Base-by-base conservation (phyloP, 2,888 invertebrate genomes). In the Anaspis maculata region DNA sequence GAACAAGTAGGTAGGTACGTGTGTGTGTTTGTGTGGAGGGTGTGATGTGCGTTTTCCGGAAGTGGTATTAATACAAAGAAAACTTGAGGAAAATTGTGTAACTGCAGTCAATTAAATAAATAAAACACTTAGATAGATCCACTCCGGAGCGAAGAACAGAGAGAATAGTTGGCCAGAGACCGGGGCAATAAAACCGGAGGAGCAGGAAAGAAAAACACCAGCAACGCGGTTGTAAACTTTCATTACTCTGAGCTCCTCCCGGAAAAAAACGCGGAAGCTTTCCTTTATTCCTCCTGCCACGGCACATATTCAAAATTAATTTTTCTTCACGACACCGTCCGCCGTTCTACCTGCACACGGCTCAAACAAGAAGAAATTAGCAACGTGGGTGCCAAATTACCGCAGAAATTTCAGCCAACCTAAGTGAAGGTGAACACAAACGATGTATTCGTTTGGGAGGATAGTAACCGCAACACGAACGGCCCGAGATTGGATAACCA, bases 71-170 rank as follows among this genome's bases (percentile, higher is more conserved):
- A n/a, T n/a, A n/a, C n/a, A n/a, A n/a, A 24, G 36, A 31, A 24
- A 27, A 23, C 15, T 33, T 25, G 16, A 19, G 30, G 26, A 30
- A 37, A 37, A 37, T 27, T 37, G 33, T 30, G 23, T 45, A 49
- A 46, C 46, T 44, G 44, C 37, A 45, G 38, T 45, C 49, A 50
- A 49, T 50, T 51, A 52, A 50, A 50, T 50, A 51, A 50, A 51
- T 49, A 52, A 48, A 50, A 49, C 48, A 46, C 49, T 49, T 50
- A 50, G 49, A 48, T 47, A 50, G 48, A 51, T 50, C 44, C 40
- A 37, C 42, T 42, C 38, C 34, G 32, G 40, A n/a, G n/a, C n/a
- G n/a, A n/a, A n/a, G n/a, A n/a, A n/a, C n/a, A n/a, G n/a, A n/a
- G n/a, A 42, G 41, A 39, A 45, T 45, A 47, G 45, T 43, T 43